Evolutionary conservation across 1,140 invertebrate genomes (phyloP).

Genomic region (Lasaia peninsularis): DNA sequence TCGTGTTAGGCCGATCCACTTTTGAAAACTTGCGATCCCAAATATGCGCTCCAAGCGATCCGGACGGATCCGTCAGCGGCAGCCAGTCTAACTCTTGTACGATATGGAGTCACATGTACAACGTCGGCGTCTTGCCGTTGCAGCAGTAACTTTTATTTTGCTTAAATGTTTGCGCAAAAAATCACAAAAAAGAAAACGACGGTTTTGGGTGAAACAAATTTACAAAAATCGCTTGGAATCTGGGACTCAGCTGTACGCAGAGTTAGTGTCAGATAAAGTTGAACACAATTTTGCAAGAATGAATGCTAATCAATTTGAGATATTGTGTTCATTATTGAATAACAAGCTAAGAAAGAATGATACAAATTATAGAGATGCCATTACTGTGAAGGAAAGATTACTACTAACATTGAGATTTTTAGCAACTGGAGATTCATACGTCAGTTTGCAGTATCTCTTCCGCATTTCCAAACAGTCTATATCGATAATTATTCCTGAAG

Average conservation of each 20-base stretch:
- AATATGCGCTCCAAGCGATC: constrained; percentile 25
- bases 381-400: constrained; percentile 23
- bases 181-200: constrained; percentile 31
- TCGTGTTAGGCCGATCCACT: constrained; percentile 27
- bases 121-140: constrained; percentile 25
- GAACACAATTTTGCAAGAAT: constrained; percentile 14
- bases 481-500: constrained; percentile 29
- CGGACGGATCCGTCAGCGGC: constrained; percentile 7
- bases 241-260: constrained; percentile 23
- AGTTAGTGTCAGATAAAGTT: constrained; percentile 25
- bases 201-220: constrained; percentile 28
- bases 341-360: constrained; percentile 20
- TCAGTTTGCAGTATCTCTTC: constrained; percentile 30
- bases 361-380: constrained; percentile 18
- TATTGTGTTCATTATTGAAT: constrained; percentile 17
- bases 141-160: constrained; percentile 29
- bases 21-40: neutral
- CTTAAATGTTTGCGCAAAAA: constrained; percentile 31
- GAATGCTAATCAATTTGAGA: neutral
- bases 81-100: constrained; percentile 24
- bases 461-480: constrained; percentile 36
- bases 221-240: constrained; percentile 28
- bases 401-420: constrained; percentile 39
- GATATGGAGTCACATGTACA: constrained; percentile 33
- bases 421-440: constrained; percentile 37